Percentiles rank a stretch among this genome's conserved stretches.
Evolutionary conservation across 1,140 invertebrate genomes (phyloP).

Genomic region (Macrosteles quadrilineatus): DNA sequence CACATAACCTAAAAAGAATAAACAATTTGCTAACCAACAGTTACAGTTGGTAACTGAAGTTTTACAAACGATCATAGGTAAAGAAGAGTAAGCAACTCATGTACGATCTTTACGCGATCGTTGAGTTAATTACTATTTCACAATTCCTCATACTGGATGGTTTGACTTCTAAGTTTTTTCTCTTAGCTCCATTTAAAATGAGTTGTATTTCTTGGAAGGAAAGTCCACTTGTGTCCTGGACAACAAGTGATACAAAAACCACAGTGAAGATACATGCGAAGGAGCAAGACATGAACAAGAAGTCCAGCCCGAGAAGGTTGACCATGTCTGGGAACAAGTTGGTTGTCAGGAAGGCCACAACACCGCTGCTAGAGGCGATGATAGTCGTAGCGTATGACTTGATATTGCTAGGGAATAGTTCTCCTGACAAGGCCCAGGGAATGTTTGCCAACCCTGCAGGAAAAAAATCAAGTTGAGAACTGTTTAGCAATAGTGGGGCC

Average conservation of each 20-base stretch:
- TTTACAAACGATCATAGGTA: no score
- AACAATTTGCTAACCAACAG: no score
- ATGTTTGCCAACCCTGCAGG: not conserved
- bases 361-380: not conserved
- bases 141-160: no score
- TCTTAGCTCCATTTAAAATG: not conserved
- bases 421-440: slow-evolving; percentile 4
- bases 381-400: not conserved
- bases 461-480: no score
- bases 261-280: not conserved
- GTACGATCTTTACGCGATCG: no score
- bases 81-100: no score
- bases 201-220: not conserved
- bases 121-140: no score
- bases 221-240: not conserved
- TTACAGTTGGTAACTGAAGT: no score
- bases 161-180: not conserved
- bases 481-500: no score
- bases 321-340: not conserved
- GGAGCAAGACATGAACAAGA: slow-evolving; percentile 3
- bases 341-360: not conserved
- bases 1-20: no score
- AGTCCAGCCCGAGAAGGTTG: not conserved
- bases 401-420: not conserved
- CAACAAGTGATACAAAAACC: not conserved